Evolutionary conservation across 2,888 invertebrate genomes (phyloP).

Genomic region (Andrena trimmerana): DNA sequence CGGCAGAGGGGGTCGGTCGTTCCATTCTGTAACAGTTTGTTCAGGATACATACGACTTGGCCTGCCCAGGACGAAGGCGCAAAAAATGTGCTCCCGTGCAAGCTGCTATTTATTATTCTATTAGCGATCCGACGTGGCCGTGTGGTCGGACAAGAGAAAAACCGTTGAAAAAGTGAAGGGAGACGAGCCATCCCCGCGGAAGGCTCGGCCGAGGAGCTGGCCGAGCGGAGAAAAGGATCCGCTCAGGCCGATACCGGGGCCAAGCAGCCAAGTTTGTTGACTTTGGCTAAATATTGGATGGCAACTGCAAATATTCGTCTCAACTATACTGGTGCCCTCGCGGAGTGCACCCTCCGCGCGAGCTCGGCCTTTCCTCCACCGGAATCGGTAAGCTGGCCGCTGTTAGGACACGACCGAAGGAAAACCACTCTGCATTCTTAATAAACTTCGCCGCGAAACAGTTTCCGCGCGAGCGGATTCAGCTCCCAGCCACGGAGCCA

Average conservation of each 20-base stretch:
- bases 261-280: conserved; percentile 80
- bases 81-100: conserved; percentile 72
- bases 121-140: conserved; percentile 75
- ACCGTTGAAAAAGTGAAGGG: conserved; percentile 34
- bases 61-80: conserved; percentile 59
- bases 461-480: not conserved
- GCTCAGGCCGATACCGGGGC: conserved; percentile 76
- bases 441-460: conserved; percentile 35
- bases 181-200: conserved; percentile 50
- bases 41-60: conserved; percentile 68
- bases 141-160: conserved; percentile 66
- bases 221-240: conserved; percentile 78
- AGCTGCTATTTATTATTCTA: conserved; percentile 82
- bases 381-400: conserved; percentile 48
- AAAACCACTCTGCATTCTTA: conserved; percentile 63
- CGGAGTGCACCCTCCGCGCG: conserved; percentile 48
- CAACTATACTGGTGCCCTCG: conserved; percentile 72
- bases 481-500: not conserved
- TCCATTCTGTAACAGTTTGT: conserved; percentile 66
- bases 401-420: conserved; percentile 51
- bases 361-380: conserved; percentile 40
- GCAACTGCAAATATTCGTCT: conserved; percentile 82
- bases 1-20: not conserved
- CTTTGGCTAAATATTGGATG: conserved; percentile 83
- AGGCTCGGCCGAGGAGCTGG: conserved; percentile 69